Conservation (phyloP, 2,113 vertebrate species). For the Myotis brandtii region DNA sequence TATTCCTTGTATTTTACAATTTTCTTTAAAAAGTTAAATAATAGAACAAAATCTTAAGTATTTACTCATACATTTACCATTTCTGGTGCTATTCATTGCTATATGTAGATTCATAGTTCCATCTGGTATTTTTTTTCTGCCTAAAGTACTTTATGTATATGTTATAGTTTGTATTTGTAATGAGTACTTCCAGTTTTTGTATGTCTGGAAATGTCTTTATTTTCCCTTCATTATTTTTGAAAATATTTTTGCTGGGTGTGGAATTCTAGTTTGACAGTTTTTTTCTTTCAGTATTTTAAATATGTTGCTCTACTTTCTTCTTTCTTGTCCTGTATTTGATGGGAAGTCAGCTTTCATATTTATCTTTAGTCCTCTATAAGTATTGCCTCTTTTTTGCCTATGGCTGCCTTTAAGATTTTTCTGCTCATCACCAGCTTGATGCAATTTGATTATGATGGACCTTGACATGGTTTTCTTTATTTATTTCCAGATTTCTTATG, state of each 20-base stretch:
- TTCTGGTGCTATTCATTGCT: neutral
- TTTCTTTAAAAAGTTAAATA: neutral
- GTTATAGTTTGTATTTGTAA: neutral
- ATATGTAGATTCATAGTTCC: neutral
- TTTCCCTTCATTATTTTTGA: neutral
- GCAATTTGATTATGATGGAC: neutral
- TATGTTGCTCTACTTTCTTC: neutral
- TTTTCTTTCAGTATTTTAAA: neutral
- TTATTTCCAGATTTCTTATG: neutral
- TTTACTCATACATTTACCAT: neutral
- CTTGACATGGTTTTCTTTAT: neutral
- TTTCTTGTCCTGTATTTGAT: neutral
- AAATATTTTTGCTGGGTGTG: neutral
- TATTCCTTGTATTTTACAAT: neutral
- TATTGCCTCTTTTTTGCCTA: neutral
- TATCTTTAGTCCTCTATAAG: neutral
- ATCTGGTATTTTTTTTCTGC: neutral
- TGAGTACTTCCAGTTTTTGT: neutral
- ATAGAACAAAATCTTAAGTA: neutral
- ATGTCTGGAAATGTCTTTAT: neutral
- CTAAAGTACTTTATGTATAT: neutral
- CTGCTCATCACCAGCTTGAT: neutral
- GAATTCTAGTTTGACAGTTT: neutral
- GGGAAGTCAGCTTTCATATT: neutral
- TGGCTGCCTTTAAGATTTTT: neutral